Conservation (phyloP, 2,888 invertebrate genomes). For the Nephrocerus scutellatus region DNA sequence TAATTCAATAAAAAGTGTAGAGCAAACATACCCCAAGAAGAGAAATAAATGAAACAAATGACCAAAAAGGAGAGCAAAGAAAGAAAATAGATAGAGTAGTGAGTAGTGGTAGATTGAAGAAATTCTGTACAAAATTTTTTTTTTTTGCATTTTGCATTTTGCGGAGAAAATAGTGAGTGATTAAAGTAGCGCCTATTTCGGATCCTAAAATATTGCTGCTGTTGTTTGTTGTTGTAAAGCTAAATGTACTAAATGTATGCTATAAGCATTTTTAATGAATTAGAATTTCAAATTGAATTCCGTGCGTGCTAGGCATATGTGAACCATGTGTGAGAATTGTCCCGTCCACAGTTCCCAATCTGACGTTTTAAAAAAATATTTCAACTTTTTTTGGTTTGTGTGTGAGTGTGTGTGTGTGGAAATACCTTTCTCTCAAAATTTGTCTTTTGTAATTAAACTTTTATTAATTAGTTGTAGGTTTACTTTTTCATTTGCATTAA, state of each 20-base stretch:
- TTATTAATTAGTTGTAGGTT: slow-evolving; percentile 3
- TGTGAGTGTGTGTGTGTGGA: slow-evolving; percentile 20
- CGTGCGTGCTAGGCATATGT: slow-evolving; percentile 40
- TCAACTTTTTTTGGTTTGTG: slow-evolving; percentile 24
- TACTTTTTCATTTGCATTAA: slow-evolving; percentile 8
- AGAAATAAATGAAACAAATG: too few relatives aligned
- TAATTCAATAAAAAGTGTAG: too few relatives aligned
- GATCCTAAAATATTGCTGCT: slow-evolving; percentile 16
- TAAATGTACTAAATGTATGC: slow-evolving; percentile 12
- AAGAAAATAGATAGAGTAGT: too few relatives aligned
- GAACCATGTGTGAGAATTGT: slow-evolving; percentile 64
- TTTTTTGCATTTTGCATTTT: slow-evolving; percentile 13
- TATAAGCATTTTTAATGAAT: slow-evolving; percentile 23
- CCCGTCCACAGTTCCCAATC: slow-evolving; percentile 73
- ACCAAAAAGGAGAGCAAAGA: too few relatives aligned
- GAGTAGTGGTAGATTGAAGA: too few relatives aligned
- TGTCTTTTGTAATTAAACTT: slow-evolving; percentile 15
- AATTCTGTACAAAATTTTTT: too few relatives aligned
- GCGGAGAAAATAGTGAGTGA: slow-evolving; percentile 19
- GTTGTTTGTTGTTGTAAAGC: slow-evolving; percentile 6
- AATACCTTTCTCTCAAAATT: slow-evolving; percentile 32
- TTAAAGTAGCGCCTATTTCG: slow-evolving; percentile 17
- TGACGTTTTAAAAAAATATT: too few relatives aligned
- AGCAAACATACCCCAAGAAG: too few relatives aligned
- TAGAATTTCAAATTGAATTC: slow-evolving; percentile 24